Conservation (phyloP, 2,888 invertebrate species). For the Dynastes maya region DNA sequence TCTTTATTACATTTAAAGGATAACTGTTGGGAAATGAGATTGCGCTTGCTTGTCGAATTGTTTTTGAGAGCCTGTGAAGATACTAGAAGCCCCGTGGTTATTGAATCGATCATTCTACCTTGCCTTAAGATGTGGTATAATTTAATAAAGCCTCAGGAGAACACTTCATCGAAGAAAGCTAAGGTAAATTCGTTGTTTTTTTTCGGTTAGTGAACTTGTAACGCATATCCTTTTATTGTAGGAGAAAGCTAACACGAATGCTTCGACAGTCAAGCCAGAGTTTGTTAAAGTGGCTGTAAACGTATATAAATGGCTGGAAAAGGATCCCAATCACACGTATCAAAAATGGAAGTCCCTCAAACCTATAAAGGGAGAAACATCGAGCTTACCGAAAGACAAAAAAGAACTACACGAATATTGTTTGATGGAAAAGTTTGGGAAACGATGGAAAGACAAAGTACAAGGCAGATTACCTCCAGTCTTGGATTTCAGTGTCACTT, state of each 20-base stretch:
- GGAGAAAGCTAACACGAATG: conserved; percentile 59
- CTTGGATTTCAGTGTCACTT: conserved; percentile 78
- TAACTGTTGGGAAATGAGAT: conserved; percentile 94
- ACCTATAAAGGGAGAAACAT: conserved; percentile 70
- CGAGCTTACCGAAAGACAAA: conserved; percentile 61
- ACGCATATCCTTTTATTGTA: conserved; percentile 33
- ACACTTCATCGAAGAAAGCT: conserved; percentile 72
- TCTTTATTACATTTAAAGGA: conserved; percentile 93
- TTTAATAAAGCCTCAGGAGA: conserved; percentile 80
- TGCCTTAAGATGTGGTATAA: conserved; percentile 93
- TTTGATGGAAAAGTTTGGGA: conserved; percentile 83
- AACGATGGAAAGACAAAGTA: conserved; percentile 76
- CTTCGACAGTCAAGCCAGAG: conserved; percentile 50
- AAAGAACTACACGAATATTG: conserved; percentile 72
- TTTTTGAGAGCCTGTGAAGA: conserved; percentile 86
- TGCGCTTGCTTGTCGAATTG: conserved; percentile 89
- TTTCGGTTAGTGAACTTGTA: conserved; percentile 7
- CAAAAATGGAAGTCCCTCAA: conserved; percentile 81
- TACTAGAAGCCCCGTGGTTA: conserved; percentile 88
- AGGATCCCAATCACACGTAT: conserved; percentile 80
- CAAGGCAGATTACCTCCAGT: conserved; percentile 65
- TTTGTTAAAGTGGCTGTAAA: conserved; percentile 80
- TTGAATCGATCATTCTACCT: conserved; percentile 93
- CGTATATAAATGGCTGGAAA: conserved; percentile 82
- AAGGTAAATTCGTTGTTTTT: conserved; percentile 64